phyloP scores from a whole-genome alignment of 2,797 vertebrate genomes.

The Gambelia wislizenii region DNA sequence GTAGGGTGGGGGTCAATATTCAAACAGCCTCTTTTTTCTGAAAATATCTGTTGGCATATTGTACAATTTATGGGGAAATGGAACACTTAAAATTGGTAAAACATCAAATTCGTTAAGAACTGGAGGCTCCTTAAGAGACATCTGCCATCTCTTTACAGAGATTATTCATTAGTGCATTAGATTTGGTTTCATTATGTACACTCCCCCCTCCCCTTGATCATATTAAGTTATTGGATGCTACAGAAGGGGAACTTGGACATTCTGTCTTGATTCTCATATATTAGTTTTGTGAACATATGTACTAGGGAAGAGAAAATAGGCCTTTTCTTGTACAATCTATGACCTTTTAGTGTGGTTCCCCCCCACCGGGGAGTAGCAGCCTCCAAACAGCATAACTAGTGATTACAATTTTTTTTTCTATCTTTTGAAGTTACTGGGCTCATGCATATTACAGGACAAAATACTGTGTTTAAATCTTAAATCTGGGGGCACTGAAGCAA shows the following conservation, averaged over 20 bases:
- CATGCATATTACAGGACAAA: background rate
- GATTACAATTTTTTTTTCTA: background rate
- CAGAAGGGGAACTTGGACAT: background rate
- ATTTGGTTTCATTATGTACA: conserved; percentile 15
- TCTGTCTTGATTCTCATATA: background rate
- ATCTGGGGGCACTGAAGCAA: background rate
- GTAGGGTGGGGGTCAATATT: background rate
- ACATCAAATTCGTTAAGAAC: background rate
- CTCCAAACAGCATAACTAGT: background rate
- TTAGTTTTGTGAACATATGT: background rate
- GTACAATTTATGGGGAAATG: conserved; percentile 5
- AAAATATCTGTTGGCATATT: conserved; percentile 4
- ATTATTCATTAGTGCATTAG: background rate
- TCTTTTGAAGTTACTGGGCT: background rate
- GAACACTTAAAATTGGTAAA: conserved; percentile 21
- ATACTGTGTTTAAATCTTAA: background rate
- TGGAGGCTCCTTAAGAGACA: background rate
- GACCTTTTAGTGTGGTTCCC: too few species aligned
- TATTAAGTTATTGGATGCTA: background rate
- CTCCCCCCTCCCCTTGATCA: background rate
- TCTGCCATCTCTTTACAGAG: conserved; percentile 6
- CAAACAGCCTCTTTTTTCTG: background rate
- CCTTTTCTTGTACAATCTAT: background rate
- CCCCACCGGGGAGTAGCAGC: background rate
- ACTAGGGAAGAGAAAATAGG: background rate